Conservation (phyloP, 1,140 invertebrate genomes). For the Habropoda laboriosa region DNA sequence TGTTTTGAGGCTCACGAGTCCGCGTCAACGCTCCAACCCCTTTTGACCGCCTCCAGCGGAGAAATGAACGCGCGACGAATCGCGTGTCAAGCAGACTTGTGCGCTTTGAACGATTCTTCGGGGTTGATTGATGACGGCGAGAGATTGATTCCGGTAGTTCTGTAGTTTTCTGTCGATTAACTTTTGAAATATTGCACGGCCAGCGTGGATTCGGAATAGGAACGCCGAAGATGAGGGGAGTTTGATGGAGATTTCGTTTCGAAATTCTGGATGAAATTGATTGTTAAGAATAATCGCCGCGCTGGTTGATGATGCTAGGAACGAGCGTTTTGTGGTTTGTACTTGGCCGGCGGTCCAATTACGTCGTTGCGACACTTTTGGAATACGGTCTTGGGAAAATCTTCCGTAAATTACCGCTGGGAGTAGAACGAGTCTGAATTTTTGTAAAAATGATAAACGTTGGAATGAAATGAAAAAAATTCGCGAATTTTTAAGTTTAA, state of each 20-base stretch:
- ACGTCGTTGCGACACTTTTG: no score
- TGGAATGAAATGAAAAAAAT: neutral
- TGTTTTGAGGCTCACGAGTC: conserved; percentile 29
- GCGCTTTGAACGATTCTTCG: neutral
- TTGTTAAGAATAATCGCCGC: no score
- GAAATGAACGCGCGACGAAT: neutral
- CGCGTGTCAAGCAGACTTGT: neutral
- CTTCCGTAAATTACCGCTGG: no score
- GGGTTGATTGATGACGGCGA: neutral
- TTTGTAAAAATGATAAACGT: neutral
- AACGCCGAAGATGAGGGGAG: no score
- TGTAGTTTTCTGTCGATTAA: neutral
- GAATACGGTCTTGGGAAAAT: no score
- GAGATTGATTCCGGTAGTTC: neutral
- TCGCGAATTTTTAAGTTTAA: neutral
- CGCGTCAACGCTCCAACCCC: neutral
- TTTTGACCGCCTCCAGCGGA: neutral
- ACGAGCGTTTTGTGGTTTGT: no score
- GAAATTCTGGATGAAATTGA: no score
- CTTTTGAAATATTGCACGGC: neutral
- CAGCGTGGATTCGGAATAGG: neutral
- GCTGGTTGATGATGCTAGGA: no score
- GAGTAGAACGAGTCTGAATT: no score
- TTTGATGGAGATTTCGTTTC: neutral
- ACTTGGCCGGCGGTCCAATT: no score